These are phyloP conservation scores for Buceros bicornis DNA, from an alignment of 2,797 vertebrate genomes.

Conservation along the genomic window DNA sequence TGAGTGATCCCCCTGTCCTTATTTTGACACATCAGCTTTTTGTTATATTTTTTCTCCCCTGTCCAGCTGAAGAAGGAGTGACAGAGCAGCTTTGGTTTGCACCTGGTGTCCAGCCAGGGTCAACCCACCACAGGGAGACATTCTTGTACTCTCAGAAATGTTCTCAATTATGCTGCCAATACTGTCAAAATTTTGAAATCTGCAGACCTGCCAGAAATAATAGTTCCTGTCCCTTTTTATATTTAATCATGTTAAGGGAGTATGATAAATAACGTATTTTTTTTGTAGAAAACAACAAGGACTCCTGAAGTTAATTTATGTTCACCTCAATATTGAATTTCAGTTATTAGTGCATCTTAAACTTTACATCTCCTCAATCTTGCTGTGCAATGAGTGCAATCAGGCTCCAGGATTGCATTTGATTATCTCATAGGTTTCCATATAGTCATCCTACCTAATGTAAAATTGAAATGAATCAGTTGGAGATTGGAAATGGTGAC, in stretches of 20 bases:
- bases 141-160: background rate
- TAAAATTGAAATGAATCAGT: background rate
- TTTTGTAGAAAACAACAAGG: background rate
- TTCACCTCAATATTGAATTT: background rate
- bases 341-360: background rate
- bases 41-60: background rate
- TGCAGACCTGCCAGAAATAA: background rate
- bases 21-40: background rate
- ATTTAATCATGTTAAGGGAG: background rate
- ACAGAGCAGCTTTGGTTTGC: background rate
- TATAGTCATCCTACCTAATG: background rate
- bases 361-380: background rate
- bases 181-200: background rate
- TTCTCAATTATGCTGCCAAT: background rate
- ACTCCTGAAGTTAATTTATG: background rate
- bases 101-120: background rate
- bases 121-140: background rate
- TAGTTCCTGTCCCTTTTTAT: background rate
- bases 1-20: background rate
- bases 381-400: background rate
- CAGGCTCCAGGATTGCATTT: background rate
- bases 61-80: background rate
- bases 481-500: background rate
- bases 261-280: background rate
- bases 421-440: background rate